Evolutionary conservation across 2,797 vertebrate species (phyloP), one percentile per base, ranked within the genome.

Genomic region (Labroides dimidiatus): DNA sequence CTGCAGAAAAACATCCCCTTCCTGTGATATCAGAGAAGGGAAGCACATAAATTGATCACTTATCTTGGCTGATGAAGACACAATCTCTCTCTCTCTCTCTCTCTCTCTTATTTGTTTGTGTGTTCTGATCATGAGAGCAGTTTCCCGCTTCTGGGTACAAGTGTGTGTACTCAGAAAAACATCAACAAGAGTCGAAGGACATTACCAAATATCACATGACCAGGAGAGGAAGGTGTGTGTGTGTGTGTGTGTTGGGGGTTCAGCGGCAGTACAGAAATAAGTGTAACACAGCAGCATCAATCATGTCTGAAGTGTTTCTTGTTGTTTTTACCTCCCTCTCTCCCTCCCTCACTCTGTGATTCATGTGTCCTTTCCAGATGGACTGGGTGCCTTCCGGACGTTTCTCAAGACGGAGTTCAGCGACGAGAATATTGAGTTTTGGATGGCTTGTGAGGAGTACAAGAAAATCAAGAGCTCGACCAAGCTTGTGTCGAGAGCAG

Each of bases 381-480:
- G 97, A 1, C 91, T 97, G 79, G 93, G 93, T 0, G 95, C 96
- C n/a, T 99, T 99, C 90, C 92, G 94, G 27, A 93, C 95, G 0
- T 99, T 98, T 74, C 93, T 99, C 57, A 96, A 97, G 91, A 96
- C 95, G 0, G 97, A 99, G 88, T 99, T 98, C 89, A 99, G 97
- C 0, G 95, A 99, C 51, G 97, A 99, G 90, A 99, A 99, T 75
- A 95, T 99, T 0, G 97, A 99, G 82, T 99, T 99, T 90, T 99
- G 97, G 97, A 90, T 98, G 89, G 97, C 96, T 12, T 99, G 98
- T 0, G 96, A 99, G 79, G 97, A 99, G 55, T 99, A 96, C 87
- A 98, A 96, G 87, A 98, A 96, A 91, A 95, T 95, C 56, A 95
- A 94, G 48, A 95, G 94, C 0, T 93, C 95, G 14, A 78, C 94